These are phyloP conservation scores for Dynastes hyllus DNA, from an alignment of 2,888 invertebrate genomes.

Conservation along the genomic window DNA sequence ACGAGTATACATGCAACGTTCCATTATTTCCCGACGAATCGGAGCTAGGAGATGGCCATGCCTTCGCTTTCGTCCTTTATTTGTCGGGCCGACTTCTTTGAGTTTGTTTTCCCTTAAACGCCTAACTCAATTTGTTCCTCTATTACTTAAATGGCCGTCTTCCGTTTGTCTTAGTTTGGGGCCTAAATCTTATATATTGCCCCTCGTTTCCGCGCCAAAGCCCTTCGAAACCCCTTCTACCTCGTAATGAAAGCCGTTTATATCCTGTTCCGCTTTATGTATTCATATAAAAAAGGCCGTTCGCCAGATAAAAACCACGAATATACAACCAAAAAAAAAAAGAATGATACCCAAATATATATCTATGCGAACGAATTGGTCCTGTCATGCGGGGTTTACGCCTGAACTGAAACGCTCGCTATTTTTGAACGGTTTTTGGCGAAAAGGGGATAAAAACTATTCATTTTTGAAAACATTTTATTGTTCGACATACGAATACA, in stretches of 20 bases:
- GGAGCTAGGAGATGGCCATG: background rate
- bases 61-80: slow-evolving; percentile 11
- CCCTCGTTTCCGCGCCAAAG: slow-evolving; percentile 34
- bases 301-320: slow-evolving; percentile 37
- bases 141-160: slow-evolving; percentile 45
- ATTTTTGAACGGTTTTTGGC: background rate
- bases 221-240: slow-evolving; percentile 15
- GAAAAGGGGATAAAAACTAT: too few species aligned
- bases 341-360: slow-evolving; percentile 26
- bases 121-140: slow-evolving; percentile 47
- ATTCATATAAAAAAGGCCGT: slow-evolving; percentile 42
- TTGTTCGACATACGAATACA: too few species aligned
- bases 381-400: background rate
- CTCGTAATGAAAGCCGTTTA: slow-evolving; percentile 45
- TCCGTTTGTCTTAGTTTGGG: slow-evolving; percentile 48
- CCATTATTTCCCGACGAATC: slow-evolving; percentile 32
- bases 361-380: background rate
- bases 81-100: slow-evolving; percentile 33
- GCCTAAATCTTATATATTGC: slow-evolving; percentile 48
- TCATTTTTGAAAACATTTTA: too few species aligned
- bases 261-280: slow-evolving; percentile 45
- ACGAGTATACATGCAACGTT: background rate
- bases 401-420: background rate
- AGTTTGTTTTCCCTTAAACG: slow-evolving; percentile 45
- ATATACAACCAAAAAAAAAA: slow-evolving; percentile 11